Evolutionary conservation across 2,888 invertebrate genomes (phyloP), one percentile per base, ranked within the genome.

Genomic region (Nycteola revayana): DNA sequence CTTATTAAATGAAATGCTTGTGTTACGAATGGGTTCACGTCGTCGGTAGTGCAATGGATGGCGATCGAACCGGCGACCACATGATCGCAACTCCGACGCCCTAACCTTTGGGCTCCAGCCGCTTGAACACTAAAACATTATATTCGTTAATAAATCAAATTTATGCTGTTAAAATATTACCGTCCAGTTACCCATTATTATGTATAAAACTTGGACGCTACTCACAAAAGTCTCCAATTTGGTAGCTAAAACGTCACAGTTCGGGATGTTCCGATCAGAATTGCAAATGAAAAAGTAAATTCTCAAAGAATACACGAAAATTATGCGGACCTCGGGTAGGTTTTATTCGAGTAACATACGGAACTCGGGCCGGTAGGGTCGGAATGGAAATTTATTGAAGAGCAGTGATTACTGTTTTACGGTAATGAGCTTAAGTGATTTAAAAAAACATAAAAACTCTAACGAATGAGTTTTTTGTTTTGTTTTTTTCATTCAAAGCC

Each of bases 251-350:
- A 45, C 51, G 51, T 51, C 57, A 60, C 54, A 44, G 51, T 42
- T 40, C 48, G 55, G 49, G 52, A 59, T 52, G 54, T 55, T 37
- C 42, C 38, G 59, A 77, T 77, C 68, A 62, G 79, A 74, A 70
- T 80, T 80, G 81, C 80, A 79, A 80, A 80, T 79, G 61, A 39
- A 36, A 41, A 49, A 67, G 71, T 71, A 74, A 78, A 78, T 77
- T 76, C 70, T 64, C 74, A 76, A 80, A 80, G 77, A 77, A 77
- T 76, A 76, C 75, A 66, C 46, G 65, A 66, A 77, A 76, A 79
- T 80, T 80, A 80, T 80, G 69, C 79, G 63, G 76, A 68, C 45
- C 59, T 58, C 54, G 43, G 50, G 42, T 52, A 54, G 62, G 61
- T 63, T 70, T 72, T 66, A 68, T 69, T 61, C 45, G 49, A 42